Base-by-base conservation (phyloP, 2,113 vertebrate genomes). In the Mus spicilegus region DNA sequence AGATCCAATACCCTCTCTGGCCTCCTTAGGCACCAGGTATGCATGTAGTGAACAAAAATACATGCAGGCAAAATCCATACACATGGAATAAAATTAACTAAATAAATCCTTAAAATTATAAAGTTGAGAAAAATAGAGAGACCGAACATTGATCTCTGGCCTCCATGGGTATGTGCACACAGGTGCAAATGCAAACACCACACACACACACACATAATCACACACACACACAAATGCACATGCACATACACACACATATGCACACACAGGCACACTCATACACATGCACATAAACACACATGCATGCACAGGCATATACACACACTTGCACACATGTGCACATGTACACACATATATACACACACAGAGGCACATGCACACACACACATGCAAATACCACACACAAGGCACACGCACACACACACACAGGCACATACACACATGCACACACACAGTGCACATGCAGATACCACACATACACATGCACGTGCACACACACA, bases 171-270 rank as follows among this genome's bases (percentile, higher is more conserved):
- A 46, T 85, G 26, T 65, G 20, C 26, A 46, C 26, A 46, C 82
- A 84, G 12, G 13, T 7, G 36, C 81, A 10, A 5, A 16, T 39
- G 36, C 39, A 75, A 39, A 75, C 39, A 75, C 8, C 3, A 26
- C 9, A 28, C 63, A 65, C 63, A 65, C 49, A 49, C 49, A 58
- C 56, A 85, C 81, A 10, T 11, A 28, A 7, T 11, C 42, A 76
- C 22, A 76, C 22, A 75, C 9, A 17, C 56, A 58, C 56, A 58
- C 0, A 14, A 2, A 33, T 28, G 33, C 28, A 69, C 42, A 46
- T 13, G 30, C 46, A 82, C 22, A 39, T 6, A 7, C 0, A 7
- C 33, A n/a, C 9, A 6, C 51, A 3, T 1, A 22, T 7, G 7
- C 58, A 20, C 20, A 24, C 20, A 22, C 2, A 22, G 1, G 1